Conservation (phyloP, 2,888 invertebrate species). For the Hirtodrosophila confusa region DNA sequence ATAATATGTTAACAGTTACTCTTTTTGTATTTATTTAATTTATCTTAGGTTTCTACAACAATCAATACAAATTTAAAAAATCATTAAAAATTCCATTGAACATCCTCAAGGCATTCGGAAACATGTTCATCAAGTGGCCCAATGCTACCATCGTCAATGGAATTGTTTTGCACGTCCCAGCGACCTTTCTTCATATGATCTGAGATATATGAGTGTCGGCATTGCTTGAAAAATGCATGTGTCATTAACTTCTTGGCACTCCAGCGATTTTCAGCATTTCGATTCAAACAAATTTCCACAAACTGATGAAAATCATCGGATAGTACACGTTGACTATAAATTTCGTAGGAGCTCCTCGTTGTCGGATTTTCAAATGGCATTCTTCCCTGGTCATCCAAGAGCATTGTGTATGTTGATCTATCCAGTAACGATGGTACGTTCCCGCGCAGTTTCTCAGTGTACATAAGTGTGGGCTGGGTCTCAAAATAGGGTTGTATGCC, state of each 20-base stretch:
- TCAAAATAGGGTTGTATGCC: slow-evolving; percentile 94
- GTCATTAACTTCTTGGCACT: slow-evolving; percentile 88
- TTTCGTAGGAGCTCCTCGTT: slow-evolving; percentile 81
- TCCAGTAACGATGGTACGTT: slow-evolving; percentile 90
- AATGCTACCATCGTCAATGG: slow-evolving; percentile 66
- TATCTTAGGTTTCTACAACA: slow-evolving; percentile 8
- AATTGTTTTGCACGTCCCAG: slow-evolving; percentile 73
- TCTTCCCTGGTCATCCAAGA: slow-evolving; percentile 65
- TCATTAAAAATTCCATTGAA: slow-evolving; percentile 50
- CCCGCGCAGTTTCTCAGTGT: slow-evolving; percentile 93
- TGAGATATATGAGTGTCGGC: slow-evolving; percentile 79
- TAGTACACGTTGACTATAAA: slow-evolving; percentile 87
- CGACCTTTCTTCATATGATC: slow-evolving; percentile 80
- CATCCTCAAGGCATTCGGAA: slow-evolving; percentile 17
- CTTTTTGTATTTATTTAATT: slow-evolving; percentile 21
- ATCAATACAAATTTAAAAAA: slow-evolving; percentile 24
- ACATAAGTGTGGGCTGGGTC: slow-evolving; percentile 94
- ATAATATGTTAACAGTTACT: background rate
- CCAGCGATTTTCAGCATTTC: slow-evolving; percentile 89
- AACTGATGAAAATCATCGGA: slow-evolving; percentile 91
- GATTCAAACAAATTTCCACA: slow-evolving; percentile 89
- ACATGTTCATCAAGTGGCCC: slow-evolving; percentile 9
- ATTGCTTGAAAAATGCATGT: slow-evolving; percentile 91
- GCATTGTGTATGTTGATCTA: slow-evolving; percentile 87
- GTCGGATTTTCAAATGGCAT: slow-evolving; percentile 32